Base-by-base conservation (phyloP, 2,113 vertebrate species). In the rabbit (Oryctolagus cuniculus) region DNA sequence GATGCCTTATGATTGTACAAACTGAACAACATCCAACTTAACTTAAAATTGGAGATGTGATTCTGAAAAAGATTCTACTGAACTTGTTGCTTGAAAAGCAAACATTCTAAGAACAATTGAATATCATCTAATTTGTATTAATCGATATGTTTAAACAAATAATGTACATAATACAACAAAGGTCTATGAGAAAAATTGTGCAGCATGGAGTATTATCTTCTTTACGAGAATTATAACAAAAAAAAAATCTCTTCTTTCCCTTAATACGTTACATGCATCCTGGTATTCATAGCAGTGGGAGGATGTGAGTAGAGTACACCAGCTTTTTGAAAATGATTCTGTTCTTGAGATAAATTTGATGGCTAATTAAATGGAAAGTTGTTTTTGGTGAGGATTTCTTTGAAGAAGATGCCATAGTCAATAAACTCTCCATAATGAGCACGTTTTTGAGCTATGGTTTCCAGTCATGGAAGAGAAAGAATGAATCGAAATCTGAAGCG, bases 311-410 rank as follows among this genome's bases (percentile, higher is more conserved):
- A 78, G 3, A 55, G 27, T 27, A 8, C 44, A 81, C 1, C 55
- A 24, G 3, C 2, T 61, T 81, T 29, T 87, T 3, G 58, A 22
- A 29, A 72, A 10, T 77, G 11, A 92, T 49, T 74, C 36, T 25
- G n/a, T 12, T 66, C 31, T 10, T 66, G 5, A 34, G 31, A 31
- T 49, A 16, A 85, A 89, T 79, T 82, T 64, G 93, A n/a, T 67
- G 53, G 27, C 36, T 67, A 92, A 75, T 95, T 64, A 83, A 66
- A 88, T 84, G 70, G 3, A 17, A 84, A 87, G 22, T 92, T 24
- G 63, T 44, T 90, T 92, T 53, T 38, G 34, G 15, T n/a, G 51
- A 12, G 55, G 13, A 6, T 77, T 81, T 53, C 3, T 89, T 93
- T 27, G n/a, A 95, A 31, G 19, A 2, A 66, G 24, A 85, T 58